Conservation (phyloP, 2,888 invertebrate genomes). For the Mellilla xanthometata region DNA sequence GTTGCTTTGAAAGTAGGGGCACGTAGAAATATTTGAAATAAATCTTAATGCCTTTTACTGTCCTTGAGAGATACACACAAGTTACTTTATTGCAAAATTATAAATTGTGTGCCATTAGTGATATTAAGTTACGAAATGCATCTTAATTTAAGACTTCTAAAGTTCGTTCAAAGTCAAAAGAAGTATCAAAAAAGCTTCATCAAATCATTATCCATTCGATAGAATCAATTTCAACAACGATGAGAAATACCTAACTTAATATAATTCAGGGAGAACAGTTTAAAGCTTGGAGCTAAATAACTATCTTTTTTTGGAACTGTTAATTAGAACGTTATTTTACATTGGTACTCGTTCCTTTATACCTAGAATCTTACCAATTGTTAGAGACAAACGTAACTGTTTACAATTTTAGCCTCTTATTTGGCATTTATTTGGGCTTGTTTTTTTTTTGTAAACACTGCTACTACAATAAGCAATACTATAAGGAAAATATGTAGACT, state of each 20-base stretch:
- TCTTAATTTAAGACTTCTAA: too few species aligned
- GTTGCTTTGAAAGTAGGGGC: too few species aligned
- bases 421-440: conserved; percentile 5
- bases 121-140: too few species aligned
- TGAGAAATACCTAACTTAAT: not conserved
- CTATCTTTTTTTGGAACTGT: conserved; percentile 15
- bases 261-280: not conserved
- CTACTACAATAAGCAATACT: too few species aligned
- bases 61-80: too few species aligned
- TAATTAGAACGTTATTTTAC: conserved; percentile 11
- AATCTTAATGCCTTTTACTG: too few species aligned
- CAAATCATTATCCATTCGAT: not conserved
- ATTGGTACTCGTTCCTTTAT: conserved; percentile 7
- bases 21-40: too few species aligned
- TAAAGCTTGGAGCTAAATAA: conserved; percentile 1
- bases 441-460: too few species aligned
- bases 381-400: conserved; percentile 2
- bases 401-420: conserved; percentile 9
- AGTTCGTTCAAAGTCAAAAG: not conserved
- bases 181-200: not conserved
- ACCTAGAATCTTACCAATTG: conserved; percentile 11
- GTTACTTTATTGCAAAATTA: too few species aligned
- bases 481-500: too few species aligned
- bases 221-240: conserved; percentile 7
- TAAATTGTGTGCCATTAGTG: too few species aligned